Percentiles rank a stretch among this genome's conserved stretches.
Conservation (phyloP, 2,797 vertebrate species). For the Leptoclinus maculatus region DNA sequence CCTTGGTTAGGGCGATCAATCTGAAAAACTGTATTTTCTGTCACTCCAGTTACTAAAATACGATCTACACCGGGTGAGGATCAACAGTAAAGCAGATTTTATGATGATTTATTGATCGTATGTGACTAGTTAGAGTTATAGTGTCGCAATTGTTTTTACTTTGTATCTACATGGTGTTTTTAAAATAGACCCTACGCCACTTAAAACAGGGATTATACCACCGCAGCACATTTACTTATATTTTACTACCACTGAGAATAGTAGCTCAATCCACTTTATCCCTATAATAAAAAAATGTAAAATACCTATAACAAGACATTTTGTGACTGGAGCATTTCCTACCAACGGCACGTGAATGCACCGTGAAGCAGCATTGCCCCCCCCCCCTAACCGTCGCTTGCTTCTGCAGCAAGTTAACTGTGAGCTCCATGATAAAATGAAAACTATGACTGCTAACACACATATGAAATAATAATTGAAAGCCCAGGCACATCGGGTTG, state of each 20-base stretch:
- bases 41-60: background rate
- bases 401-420: slow-evolving; percentile 39
- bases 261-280: accelerated
- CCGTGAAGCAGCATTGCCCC: slow-evolving; percentile 14
- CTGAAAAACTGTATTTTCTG: background rate
- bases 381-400: slow-evolving; percentile 5
- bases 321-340: background rate
- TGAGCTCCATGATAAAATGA: slow-evolving; percentile 2
- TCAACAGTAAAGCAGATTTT: background rate
- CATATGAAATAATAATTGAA: background rate
- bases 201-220: background rate
- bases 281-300: no score
- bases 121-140: background rate
- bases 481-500: slow-evolving; percentile 9
- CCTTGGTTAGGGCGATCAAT: background rate
- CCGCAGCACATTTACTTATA: background rate
- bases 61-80: accelerated
- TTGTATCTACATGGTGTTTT: background rate
- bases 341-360: slow-evolving; percentile 36
- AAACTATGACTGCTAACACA: background rate
- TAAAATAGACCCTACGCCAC: background rate
- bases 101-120: background rate
- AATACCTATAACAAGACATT: background rate
- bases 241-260: background rate
- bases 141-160: background rate